phyloP scores from a whole-genome alignment of 37 sponge, comb jelly and placozoan genomes.

The Beroe ovata region DNA sequence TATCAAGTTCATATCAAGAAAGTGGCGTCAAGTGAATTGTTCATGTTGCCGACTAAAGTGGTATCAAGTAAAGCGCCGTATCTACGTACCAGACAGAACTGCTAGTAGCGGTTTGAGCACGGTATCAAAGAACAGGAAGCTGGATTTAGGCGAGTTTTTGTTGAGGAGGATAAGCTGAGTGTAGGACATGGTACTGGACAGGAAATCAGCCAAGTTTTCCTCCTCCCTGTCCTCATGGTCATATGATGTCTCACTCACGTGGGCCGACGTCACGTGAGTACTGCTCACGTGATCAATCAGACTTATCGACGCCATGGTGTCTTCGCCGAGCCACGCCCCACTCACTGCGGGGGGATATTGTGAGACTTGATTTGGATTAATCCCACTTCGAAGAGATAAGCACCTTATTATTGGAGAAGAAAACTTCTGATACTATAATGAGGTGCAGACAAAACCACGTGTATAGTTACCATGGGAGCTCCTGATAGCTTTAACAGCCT shows the following conservation, averaged over 20 bases:
- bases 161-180: conserved; percentile 23
- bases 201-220: not conserved
- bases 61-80: too few relatives aligned
- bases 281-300: not conserved
- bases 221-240: not conserved
- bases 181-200: conserved; percentile 25
- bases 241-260: not conserved
- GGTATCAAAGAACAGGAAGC: conserved; percentile 30
- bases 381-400: too few relatives aligned
- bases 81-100: conserved; percentile 10
- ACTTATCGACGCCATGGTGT: not conserved
- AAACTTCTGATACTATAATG: too few relatives aligned
- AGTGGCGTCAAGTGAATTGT: too few relatives aligned
- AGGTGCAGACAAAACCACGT: too few relatives aligned
- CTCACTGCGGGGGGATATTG: too few relatives aligned
- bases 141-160: conserved; percentile 28
- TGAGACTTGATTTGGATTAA: too few relatives aligned
- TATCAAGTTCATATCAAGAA: too few relatives aligned
- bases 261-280: not conserved
- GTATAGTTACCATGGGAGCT: not conserved
- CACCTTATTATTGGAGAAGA: too few relatives aligned
- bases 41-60: too few relatives aligned
- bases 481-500: not conserved
- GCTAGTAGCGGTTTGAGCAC: conserved; percentile 53
- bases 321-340: not conserved